Evolutionary conservation across 64 coral and sea anemone species (phyloP).

Genomic region (Anthopleura sola): DNA sequence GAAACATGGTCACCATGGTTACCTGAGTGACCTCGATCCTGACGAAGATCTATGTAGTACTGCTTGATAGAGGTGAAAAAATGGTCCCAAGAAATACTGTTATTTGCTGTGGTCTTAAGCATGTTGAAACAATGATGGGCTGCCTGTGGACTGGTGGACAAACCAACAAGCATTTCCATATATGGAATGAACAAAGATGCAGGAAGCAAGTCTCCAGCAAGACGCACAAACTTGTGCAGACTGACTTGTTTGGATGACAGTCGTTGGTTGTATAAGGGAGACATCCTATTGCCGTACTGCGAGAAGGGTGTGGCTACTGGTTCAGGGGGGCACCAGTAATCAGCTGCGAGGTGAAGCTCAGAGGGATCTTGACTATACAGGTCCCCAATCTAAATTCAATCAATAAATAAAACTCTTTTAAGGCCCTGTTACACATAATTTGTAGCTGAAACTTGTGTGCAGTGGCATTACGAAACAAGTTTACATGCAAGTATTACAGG

Average conservation of each 20-base stretch:
- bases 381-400: conserved; percentile 72
- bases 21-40: conserved; percentile 73
- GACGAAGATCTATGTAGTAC: conserved; percentile 91
- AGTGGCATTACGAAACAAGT: no score
- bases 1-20: no score
- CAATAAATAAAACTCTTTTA: neutral
- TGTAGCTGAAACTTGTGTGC: no score
- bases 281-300: conserved; percentile 32
- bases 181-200: conserved; percentile 92
- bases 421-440: no score
- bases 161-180: conserved; percentile 83
- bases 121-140: conserved; percentile 97
- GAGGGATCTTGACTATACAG: conserved; percentile 77
- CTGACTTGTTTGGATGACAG: conserved; percentile 80
- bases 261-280: conserved; percentile 56
- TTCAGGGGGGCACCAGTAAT: conserved; percentile 84
- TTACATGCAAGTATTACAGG: no score
- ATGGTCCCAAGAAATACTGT: conserved; percentile 91
- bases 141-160: conserved; percentile 71
- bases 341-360: conserved; percentile 64
- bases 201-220: conserved; percentile 88
- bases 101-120: conserved; percentile 79
- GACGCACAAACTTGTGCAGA: conserved; percentile 82
- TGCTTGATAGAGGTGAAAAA: conserved; percentile 94
- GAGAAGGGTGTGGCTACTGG: conserved; percentile 49